phyloP scores from a whole-genome alignment of 2,888 invertebrate species.

The Dolomedes plantarius region DNA sequence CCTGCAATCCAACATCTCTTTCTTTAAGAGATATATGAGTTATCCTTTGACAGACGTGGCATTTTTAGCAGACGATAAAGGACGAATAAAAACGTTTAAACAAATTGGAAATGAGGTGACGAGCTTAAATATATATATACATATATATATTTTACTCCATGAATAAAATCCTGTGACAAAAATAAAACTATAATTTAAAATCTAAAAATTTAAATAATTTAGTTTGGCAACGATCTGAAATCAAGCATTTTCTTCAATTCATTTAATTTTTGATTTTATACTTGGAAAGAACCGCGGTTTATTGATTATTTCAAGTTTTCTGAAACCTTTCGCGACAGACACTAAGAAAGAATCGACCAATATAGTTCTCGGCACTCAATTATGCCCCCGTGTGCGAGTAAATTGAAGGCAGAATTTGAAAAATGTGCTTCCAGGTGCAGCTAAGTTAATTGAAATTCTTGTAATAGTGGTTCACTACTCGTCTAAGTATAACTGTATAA shows the following conservation, averaged over 20 bases:
- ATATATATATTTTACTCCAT: no score
- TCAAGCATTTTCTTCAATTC: no score
- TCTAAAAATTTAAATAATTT: no score
- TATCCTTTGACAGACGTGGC: neutral
- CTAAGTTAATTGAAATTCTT: neutral
- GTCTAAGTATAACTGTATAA: neutral
- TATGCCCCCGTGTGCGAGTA: neutral
- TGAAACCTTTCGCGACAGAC: constrained; percentile 37
- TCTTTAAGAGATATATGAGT: neutral
- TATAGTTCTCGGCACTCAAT: constrained; percentile 15
- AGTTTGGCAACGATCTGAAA: no score
- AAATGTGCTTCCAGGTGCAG: neutral
- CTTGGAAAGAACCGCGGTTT: no score
- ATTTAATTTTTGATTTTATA: no score
- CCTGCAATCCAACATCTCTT: neutral
- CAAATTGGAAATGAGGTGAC: neutral
- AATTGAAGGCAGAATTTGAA: neutral
- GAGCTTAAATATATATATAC: no score
- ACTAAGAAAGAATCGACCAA: constrained; percentile 10
- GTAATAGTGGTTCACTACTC: neutral
- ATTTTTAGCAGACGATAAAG: constrained; percentile 12
- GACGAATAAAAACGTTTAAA: neutral
- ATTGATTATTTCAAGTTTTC: no score
- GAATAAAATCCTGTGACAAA: neutral
- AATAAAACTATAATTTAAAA: no score